phyloP scores from a whole-genome alignment of 2,797 vertebrate species.

The Lacerta viridis region DNA sequence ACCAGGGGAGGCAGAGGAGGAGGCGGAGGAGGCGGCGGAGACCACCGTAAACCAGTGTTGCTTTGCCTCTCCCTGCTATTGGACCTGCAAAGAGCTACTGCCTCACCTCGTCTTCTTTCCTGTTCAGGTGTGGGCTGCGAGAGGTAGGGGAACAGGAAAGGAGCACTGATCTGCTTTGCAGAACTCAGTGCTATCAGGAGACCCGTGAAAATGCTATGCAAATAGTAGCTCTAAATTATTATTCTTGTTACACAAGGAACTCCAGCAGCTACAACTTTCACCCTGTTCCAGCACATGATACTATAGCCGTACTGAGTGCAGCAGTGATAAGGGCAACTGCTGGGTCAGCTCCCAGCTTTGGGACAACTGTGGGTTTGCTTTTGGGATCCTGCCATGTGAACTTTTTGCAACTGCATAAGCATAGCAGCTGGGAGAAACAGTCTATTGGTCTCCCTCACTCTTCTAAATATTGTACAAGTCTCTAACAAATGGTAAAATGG shows the following conservation, averaged over 20 bases:
- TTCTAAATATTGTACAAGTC: not conserved
- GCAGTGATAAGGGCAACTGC: not conserved
- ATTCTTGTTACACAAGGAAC: not conserved
- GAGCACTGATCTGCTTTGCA: no score
- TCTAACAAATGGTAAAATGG: not conserved
- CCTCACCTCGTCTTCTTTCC: no score
- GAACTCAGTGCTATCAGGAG: no score
- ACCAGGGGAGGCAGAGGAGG: no score
- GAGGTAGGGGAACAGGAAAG: no score
- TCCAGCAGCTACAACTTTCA: not conserved
- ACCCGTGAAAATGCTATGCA: no score
- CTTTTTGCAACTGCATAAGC: not conserved
- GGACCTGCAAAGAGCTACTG: no score
- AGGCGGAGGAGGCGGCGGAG: no score
- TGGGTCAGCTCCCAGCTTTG: not conserved
- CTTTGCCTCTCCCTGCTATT: no score
- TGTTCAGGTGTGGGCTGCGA: no score
- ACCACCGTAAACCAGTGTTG: no score
- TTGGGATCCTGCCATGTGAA: not conserved
- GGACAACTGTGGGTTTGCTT: not conserved
- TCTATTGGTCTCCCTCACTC: rapidly evolving
- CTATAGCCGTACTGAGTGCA: not conserved
- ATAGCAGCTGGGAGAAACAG: not conserved
- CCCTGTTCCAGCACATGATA: not conserved
- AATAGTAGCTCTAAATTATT: no score